These are phyloP conservation scores for Aselliscus stoliczkanus DNA, from an alignment of 2,797 vertebrate species.

Conservation along the genomic window DNA sequence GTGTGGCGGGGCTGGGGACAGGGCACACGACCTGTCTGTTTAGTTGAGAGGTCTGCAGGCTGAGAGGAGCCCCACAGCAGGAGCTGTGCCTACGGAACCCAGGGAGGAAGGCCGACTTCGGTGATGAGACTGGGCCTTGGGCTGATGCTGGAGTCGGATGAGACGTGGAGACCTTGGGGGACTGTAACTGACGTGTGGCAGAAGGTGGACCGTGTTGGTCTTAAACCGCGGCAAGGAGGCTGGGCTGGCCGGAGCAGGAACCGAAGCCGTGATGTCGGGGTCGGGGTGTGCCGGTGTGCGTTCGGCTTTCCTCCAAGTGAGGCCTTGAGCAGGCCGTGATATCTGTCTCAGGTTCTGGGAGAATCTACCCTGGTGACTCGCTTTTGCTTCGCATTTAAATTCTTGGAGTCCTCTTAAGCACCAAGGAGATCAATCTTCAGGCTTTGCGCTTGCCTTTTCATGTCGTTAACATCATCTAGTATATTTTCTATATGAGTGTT, in stretches of 20 bases:
- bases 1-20: fast-evolving
- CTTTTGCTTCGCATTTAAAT: not conserved
- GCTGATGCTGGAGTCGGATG: not conserved
- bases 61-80: not conserved
- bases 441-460: not conserved
- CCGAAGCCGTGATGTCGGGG: not conserved
- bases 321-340: not conserved
- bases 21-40: fast-evolving
- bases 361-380: not conserved
- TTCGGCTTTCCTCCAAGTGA: too few relatives aligned
- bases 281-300: fast-evolving
- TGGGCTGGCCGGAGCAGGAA: not conserved
- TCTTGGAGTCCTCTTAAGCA: not conserved
- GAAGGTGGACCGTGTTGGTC: not conserved
- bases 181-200: fast-evolving
- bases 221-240: fast-evolving
- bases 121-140: not conserved
- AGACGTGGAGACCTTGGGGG: not conserved
- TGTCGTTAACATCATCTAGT: not conserved
- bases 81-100: too few relatives aligned
- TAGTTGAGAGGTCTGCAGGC: not conserved
- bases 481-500: not conserved
- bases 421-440: not conserved
- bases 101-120: not conserved
- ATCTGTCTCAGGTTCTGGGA: not conserved